Evolutionary conservation across 2,888 invertebrate species (phyloP).

Genomic region (Volucella zonaria): DNA sequence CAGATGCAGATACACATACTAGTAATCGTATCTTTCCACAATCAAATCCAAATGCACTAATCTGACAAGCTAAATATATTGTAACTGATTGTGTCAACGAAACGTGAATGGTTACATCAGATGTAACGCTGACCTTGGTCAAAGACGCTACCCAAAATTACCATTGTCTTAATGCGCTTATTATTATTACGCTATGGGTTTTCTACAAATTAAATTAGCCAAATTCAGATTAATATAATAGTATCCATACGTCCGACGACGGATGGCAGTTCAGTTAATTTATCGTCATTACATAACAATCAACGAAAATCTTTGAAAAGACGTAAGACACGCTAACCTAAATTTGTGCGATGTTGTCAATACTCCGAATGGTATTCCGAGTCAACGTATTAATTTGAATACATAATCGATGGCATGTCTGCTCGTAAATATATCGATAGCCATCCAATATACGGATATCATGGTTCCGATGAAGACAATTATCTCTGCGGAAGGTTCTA

Average conservation of each 20-base stretch:
- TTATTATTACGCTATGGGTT: slow-evolving; percentile 38
- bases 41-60: too few species aligned
- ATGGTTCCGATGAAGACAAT: slow-evolving; percentile 39
- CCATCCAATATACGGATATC: background rate
- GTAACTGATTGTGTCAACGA: too few species aligned
- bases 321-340: slow-evolving; percentile 69
- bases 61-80: too few species aligned
- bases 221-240: slow-evolving; percentile 15
- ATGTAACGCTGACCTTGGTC: slow-evolving; percentile 49
- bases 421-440: slow-evolving; percentile 11
- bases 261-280: background rate
- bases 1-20: too few species aligned
- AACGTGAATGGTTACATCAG: too few species aligned
- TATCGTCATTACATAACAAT: slow-evolving; percentile 49
- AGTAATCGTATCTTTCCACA: too few species aligned
- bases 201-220: slow-evolving; percentile 55
- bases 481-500: slow-evolving; percentile 39
- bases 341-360: slow-evolving; percentile 45
- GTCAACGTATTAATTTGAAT: slow-evolving; percentile 60
- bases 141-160: slow-evolving; percentile 34
- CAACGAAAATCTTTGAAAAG: slow-evolving; percentile 24
- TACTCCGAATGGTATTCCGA: slow-evolving; percentile 9
- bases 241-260: background rate
- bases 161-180: slow-evolving; percentile 38
- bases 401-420: slow-evolving; percentile 40